Evolutionary conservation across 2,113 vertebrate genomes (phyloP).

Genomic region (Erythrolamprus reginae): DNA sequence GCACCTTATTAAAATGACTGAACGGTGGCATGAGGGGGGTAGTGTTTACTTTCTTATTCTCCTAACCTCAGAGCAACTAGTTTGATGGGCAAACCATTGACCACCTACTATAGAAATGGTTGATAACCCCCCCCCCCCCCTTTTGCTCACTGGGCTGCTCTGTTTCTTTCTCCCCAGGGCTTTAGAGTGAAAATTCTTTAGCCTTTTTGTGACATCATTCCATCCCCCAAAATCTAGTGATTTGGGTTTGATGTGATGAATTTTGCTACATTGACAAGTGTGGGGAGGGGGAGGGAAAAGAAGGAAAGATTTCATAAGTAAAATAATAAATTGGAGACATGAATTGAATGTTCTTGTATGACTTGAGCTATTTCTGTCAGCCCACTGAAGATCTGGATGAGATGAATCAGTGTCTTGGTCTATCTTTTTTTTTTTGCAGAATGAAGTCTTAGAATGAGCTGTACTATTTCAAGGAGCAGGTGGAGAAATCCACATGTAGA

Average conservation of each 20-base stretch:
- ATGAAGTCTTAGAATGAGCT: background rate
- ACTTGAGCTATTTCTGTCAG: conserved; percentile 32
- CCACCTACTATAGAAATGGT: conserved; percentile 13
- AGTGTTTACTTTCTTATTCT: conserved; percentile 48
- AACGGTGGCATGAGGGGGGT: background rate
- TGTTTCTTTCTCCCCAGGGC: background rate
- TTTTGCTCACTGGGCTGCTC: conserved; percentile 54
- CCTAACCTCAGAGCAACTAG: conserved; percentile 53
- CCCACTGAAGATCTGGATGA: background rate
- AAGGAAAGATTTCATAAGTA: conserved; percentile 1
- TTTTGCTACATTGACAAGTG: conserved; percentile 35
- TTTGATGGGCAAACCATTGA: conserved; percentile 56
- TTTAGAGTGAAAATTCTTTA: conserved; percentile 5
- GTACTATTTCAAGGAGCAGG: background rate
- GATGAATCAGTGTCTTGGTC: background rate
- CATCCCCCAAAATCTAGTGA: conserved; percentile 29
- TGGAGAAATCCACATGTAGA: background rate
- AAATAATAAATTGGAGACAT: conserved; percentile 35
- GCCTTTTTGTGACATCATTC: background rate
- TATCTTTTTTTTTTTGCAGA: background rate
- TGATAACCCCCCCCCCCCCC: background rate
- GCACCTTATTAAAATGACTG: conserved; percentile 68
- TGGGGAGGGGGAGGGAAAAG: conserved; percentile 16
- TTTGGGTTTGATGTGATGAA: conserved; percentile 42
- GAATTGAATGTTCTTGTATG: conserved; percentile 28